Conservation (phyloP, 2,888 invertebrate genomes). For the Melieria crassipennis region DNA sequence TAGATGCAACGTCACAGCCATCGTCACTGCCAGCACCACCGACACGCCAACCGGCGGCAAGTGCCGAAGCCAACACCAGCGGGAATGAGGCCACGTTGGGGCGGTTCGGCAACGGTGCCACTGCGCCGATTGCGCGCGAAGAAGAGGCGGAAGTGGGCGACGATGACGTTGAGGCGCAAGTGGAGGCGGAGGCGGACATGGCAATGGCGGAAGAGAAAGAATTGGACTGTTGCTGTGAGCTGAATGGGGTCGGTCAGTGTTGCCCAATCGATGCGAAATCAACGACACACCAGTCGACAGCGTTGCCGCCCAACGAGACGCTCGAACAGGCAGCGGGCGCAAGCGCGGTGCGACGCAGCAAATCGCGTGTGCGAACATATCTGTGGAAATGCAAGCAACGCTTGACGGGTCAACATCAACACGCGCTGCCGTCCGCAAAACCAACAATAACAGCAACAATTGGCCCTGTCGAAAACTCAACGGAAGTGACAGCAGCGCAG, state of each 20-base stretch:
- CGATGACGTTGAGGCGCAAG: constrained; percentile 31
- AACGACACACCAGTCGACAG: background rate
- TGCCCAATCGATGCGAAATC: constrained; percentile 6
- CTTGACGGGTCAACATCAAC: constrained; percentile 60
- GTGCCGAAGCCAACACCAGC: constrained; percentile 36
- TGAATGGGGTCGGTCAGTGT: constrained; percentile 13
- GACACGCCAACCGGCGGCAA: constrained; percentile 14
- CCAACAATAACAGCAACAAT: constrained; percentile 24
- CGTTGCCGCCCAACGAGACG: constrained; percentile 22
- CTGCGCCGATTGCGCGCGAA: constrained; percentile 57
- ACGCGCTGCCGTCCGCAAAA: constrained; percentile 34
- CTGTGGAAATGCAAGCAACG: constrained; percentile 65
- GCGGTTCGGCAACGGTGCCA: constrained; percentile 19
- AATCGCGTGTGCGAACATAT: constrained; percentile 65
- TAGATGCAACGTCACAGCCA: constrained; percentile 45
- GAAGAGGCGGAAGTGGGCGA: constrained; percentile 49
- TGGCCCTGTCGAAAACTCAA: constrained; percentile 1
- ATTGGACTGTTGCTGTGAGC: background rate
- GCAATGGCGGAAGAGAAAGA: constrained; percentile 7
- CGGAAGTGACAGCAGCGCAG: constrained; percentile 2
- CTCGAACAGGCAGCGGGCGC: constrained; percentile 28
- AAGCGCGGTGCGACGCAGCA: constrained; percentile 55
- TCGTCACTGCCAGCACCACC: constrained; percentile 28
- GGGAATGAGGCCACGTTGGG: constrained; percentile 44
- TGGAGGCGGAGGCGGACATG: constrained; percentile 36